Evolutionary conservation across 1,140 invertebrate genomes (phyloP).

Genomic region (Potamilus streckersoni): DNA sequence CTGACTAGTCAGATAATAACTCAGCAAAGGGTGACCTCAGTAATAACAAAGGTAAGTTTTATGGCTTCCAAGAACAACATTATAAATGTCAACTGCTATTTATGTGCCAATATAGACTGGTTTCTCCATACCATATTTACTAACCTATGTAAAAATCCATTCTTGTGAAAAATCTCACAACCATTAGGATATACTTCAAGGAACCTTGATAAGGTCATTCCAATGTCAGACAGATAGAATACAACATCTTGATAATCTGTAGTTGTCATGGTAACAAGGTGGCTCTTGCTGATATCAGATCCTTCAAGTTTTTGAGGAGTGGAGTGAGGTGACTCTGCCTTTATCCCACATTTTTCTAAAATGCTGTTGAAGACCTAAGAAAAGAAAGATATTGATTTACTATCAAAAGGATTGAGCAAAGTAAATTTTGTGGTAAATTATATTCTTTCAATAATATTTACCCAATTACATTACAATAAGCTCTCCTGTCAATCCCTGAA

Average conservation of each 20-base stretch:
- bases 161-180: conserved; percentile 69
- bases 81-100: background rate
- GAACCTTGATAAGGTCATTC: conserved; percentile 76
- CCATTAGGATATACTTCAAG: conserved; percentile 74
- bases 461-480: no score
- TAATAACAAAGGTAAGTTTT: no score
- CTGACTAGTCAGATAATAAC: no score
- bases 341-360: conserved; percentile 70
- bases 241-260: conserved; percentile 76
- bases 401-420: no score
- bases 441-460: no score
- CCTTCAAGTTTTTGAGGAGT: conserved; percentile 52
- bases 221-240: conserved; percentile 78
- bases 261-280: conserved; percentile 38
- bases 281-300: conserved; percentile 3
- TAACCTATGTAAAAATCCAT: conserved; percentile 47
- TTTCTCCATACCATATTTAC: background rate
- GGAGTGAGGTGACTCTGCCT: conserved; percentile 38
- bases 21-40: no score
- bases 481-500: no score
- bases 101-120: no score
- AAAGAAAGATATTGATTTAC: background rate
- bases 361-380: conserved; percentile 67
- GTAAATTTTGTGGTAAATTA: no score
- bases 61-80: background rate